A percentile compares a stretch with the other conserved stretches of the same genome.
phyloP scores from a whole-genome alignment of 2,113 vertebrate species.

The Lichenostomus cassidix region DNA sequence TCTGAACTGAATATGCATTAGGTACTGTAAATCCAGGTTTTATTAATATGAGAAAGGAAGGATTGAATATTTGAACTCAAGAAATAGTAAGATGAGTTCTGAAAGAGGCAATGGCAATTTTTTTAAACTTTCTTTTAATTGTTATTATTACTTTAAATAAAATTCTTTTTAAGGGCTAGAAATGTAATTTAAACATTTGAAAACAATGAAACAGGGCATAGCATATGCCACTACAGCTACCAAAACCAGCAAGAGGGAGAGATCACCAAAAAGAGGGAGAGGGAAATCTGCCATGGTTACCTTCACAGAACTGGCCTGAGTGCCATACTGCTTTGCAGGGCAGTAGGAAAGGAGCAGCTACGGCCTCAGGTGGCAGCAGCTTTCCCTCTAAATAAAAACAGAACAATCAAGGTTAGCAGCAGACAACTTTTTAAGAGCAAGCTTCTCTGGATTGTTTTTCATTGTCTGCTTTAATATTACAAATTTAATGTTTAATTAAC shows the following conservation, averaged over 20 bases:
- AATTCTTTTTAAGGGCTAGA: not conserved
- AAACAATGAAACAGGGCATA: not conserved
- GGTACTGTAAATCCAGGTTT: not conserved
- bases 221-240: not conserved
- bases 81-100: not conserved
- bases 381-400: slow-evolving; percentile 12
- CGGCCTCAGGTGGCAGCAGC: slow-evolving; percentile 59
- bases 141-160: not conserved
- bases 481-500: not conserved
- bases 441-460: not conserved
- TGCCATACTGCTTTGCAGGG: not conserved
- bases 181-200: not conserved
- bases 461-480: not conserved
- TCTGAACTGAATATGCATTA: not conserved
- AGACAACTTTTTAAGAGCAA: not conserved
- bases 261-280: not conserved
- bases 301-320: not conserved
- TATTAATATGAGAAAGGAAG: not conserved
- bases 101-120: not conserved
- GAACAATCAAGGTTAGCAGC: not conserved
- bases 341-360: not conserved
- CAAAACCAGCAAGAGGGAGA: not conserved
- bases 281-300: not conserved
- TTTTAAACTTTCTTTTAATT: not conserved
- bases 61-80: not conserved